These are phyloP conservation scores for Shargacucullia verbasci DNA, from an alignment of 2,888 invertebrate species.

Conservation along the genomic window DNA sequence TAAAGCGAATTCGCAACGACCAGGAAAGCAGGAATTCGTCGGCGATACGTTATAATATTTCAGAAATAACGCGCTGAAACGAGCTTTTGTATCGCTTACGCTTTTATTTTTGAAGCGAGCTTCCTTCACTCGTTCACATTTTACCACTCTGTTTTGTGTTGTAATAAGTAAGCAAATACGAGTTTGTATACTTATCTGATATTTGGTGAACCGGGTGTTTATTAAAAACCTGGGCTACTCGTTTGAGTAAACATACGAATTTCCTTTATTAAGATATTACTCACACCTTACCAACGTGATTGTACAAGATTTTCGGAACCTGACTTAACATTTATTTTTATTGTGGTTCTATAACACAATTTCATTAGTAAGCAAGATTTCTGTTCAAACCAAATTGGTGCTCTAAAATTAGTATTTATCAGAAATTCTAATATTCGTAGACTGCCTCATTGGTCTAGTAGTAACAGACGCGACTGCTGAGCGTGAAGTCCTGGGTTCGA, in stretches of 20 bases:
- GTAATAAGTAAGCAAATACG: conserved; percentile 1
- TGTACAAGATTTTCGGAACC: too few species aligned
- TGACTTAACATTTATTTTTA: too few species aligned
- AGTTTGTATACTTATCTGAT: neutral
- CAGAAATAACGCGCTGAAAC: conserved; percentile 4
- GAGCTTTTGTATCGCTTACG: conserved; percentile 11
- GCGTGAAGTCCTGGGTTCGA: too few species aligned
- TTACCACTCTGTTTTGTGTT: conserved; percentile 2
- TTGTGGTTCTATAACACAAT: too few species aligned
- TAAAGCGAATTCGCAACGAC: too few species aligned
- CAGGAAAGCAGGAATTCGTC: conserved; percentile 5
- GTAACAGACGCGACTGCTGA: too few species aligned
- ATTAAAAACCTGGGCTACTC: neutral
- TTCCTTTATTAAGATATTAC: neutral
- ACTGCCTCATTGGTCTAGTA: too few species aligned
- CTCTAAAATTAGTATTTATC: too few species aligned
- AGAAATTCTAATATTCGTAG: too few species aligned
- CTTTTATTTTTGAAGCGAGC: conserved; percentile 14
- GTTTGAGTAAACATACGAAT: neutral
- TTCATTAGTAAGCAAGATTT: too few species aligned
- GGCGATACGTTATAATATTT: conserved; percentile 4
- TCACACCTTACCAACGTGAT: neutral
- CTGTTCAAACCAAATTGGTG: too few species aligned
- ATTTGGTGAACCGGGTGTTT: neutral
- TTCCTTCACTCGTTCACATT: neutral